Evolutionary conservation across 1,140 invertebrate species (phyloP), one percentile per base, ranked within the genome.

Genomic region (Leptinotarsa defecta): DNA sequence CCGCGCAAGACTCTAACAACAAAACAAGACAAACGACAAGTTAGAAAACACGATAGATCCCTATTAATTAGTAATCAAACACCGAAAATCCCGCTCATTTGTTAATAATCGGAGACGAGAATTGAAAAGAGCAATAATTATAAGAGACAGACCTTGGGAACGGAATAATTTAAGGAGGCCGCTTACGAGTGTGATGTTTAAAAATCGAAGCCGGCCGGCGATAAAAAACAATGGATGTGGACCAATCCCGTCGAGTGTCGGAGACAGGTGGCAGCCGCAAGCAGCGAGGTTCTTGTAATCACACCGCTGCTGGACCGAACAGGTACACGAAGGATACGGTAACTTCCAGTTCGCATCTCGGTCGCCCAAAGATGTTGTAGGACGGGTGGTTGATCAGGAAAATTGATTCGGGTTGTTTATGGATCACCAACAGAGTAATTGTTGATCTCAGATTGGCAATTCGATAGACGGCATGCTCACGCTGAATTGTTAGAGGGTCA

Each of bases 241-340:
- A 72, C 70, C 70, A 72, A 72, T 72, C 6, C 48, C 70, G 70
- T 61, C 61, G 70, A 72, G 22, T 62, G 24, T 24, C n/a, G 61
- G 70, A 72, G 70, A 72, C 70, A 72, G 70, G 70, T 72, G 70
- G 70, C 70, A 61, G 70, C 49, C 52, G 43, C 48, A 34, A 69
- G 70, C 49, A n/a, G 43, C 48, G 34, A 69, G 70, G 49, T 61
- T 72, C 70, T 63, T 61, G 70, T 72, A 69, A 69, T 69, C 68
- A 34, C 34, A 27, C 24, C 68, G 19, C 68, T 34, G 19, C 68
- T 69, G 68, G 68, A 69, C 68, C 68, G 27, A 34, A 69, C 68
- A 69, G 68, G 68, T 69, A 69, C 68, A 69, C 22, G 68, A 27
- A 69, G 52, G 52, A 69, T 34, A 67, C n/a, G 43, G 68, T 48